Conservation (phyloP, 2,113 vertebrate species). For the Poeciliopsis turrubarensis region DNA sequence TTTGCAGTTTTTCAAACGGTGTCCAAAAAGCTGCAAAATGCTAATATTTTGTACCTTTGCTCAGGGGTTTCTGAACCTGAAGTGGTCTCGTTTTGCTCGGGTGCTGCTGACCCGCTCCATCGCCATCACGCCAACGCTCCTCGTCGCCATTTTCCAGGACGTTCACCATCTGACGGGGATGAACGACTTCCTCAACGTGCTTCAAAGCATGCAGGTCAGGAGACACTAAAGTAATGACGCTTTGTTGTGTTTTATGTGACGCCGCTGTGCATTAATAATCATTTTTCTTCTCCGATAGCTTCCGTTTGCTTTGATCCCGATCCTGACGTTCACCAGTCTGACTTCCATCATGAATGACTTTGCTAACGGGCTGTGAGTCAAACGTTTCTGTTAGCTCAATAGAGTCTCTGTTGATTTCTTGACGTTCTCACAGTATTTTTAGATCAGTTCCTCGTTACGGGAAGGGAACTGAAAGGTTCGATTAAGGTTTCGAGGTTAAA, state of each 20-base stretch:
- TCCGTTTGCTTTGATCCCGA: slow-evolving; percentile 94
- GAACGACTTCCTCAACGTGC: slow-evolving; percentile 95
- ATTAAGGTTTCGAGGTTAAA: background rate
- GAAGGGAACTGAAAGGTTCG: background rate
- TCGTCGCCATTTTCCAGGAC: slow-evolving; percentile 94
- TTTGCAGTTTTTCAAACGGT: background rate
- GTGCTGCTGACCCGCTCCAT: slow-evolving; percentile 94
- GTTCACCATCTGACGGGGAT: slow-evolving; percentile 90
- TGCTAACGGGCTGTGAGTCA: slow-evolving; percentile 91
- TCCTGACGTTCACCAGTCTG: slow-evolving; percentile 94
- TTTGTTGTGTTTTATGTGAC: background rate
- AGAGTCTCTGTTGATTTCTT: background rate
- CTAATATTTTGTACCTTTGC: slow-evolving; percentile 4
- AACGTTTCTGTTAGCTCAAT: background rate
- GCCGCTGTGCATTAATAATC: background rate
- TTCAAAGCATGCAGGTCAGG: slow-evolving; percentile 86
- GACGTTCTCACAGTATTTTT: background rate
- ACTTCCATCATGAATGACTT: slow-evolving; percentile 92
- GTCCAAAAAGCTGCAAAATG: background rate
- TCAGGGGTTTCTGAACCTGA: slow-evolving; percentile 94
- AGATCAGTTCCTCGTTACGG: background rate
- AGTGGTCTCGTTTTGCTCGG: slow-evolving; percentile 93
- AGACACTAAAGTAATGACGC: background rate
- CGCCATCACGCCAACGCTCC: slow-evolving; percentile 90
- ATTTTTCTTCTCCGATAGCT: slow-evolving; percentile 78